A percentile compares a stretch with the other conserved stretches of the same genome.
Evolutionary conservation across 2,797 vertebrate genomes (phyloP).

Genomic region (Alca torda): DNA sequence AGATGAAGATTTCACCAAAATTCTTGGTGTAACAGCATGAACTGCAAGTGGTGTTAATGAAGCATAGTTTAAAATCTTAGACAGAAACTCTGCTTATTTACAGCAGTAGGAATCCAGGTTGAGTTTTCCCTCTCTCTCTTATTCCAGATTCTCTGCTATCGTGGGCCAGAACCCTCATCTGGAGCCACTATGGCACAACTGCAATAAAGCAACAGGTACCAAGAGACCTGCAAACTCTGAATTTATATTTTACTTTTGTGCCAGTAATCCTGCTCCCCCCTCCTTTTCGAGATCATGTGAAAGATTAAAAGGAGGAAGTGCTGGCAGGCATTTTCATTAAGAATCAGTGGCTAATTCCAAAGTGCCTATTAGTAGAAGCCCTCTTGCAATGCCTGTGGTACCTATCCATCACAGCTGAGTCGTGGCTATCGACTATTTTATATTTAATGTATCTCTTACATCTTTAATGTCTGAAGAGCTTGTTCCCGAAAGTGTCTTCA

Average conservation of each 20-base stretch:
- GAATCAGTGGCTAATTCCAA: not conserved
- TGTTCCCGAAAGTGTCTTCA: conserved; percentile 53
- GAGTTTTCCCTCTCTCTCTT: not conserved
- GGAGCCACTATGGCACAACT: not conserved
- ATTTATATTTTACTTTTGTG: not conserved
- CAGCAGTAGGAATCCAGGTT: not conserved
- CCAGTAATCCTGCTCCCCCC: not conserved
- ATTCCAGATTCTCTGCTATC: not conserved
- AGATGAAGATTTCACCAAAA: not conserved
- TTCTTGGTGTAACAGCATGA: not conserved
- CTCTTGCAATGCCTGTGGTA: not conserved
- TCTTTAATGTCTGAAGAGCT: conserved; percentile 43
- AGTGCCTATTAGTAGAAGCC: not conserved
- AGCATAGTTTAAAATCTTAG: not conserved
- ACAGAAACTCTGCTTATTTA: not conserved
- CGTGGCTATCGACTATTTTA: not conserved
- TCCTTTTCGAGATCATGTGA: not conserved
- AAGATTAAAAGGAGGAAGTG: not conserved
- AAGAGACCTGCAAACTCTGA: not conserved
- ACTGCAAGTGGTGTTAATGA: not conserved
- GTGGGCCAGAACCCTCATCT: not conserved
- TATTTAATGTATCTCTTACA: conserved; percentile 39
- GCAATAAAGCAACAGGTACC: not conserved
- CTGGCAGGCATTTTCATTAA: conserved; percentile 2
- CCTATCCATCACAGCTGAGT: not conserved